Evolutionary conservation across 2,797 vertebrate genomes (phyloP), one percentile per base, ranked within the genome.

Genomic region (Apodemus agrarius): DNA sequence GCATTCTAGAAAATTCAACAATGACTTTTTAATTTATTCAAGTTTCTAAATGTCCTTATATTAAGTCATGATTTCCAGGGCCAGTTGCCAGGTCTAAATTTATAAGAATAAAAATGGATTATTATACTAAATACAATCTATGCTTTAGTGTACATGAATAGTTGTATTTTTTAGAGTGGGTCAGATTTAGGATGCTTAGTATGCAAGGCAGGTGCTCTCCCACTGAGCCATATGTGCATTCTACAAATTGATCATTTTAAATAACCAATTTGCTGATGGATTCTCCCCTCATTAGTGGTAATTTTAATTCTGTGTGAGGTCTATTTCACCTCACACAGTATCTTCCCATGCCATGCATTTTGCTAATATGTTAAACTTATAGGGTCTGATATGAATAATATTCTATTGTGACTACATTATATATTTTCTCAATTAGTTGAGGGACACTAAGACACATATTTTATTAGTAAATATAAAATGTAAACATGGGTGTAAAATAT

Each of bases 91-190:
- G 3, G 8, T 29, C 52, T 89, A 19, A 26, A 24, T 74, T 80
- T 86, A 93, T 49, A 81, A 89, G 31, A 13, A 65, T 52, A 90
- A 90, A 96, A 86, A 57, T 52, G 75, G 8, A 82, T 26, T 80
- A 37, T 13, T 90, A 69, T 69, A 52, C 11, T 72, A 87, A 89
- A 76, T 7, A 79, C 37, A 86, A 79, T 65, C n/a, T 90, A 82
- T 75, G 37, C 26, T 40, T 82, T 26, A 82, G n/a, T 59, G 22
- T 26, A 8, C 1, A 82, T 82, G 11, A 59, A 29, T 16, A 26
- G 52, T 81, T 81, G 37, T 81, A n/a, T 57, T n/a, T 81, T 81
- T 82, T 29, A 8, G 6, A 3, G 29, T 82, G 19, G 54, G 12
- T 82, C n/a, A 59, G 54, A 61, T 34, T 61, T 40, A 82, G 21